These are phyloP conservation scores for Anagyrus pseudococci DNA, from an alignment of 2,888 invertebrate genomes.

Conservation along the genomic window DNA sequence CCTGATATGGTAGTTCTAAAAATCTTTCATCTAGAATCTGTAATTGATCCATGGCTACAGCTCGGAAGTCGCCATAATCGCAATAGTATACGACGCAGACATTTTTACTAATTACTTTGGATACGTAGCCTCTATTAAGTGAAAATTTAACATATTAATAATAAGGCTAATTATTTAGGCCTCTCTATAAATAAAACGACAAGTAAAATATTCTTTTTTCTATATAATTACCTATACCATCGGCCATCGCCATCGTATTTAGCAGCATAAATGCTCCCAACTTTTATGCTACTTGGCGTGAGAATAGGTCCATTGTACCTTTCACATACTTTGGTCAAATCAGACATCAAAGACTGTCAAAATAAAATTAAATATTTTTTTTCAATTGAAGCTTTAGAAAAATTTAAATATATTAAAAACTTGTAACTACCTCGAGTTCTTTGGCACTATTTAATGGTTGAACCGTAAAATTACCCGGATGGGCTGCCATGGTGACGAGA, in stretches of 20 bases:
- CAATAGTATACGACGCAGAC: slow-evolving; percentile 70
- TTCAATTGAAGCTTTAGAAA: background rate
- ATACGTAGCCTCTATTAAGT: slow-evolving; percentile 63
- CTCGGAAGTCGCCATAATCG: slow-evolving; percentile 71
- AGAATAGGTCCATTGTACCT: slow-evolving; percentile 64
- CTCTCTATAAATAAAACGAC: background rate
- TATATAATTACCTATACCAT: slow-evolving; percentile 79
- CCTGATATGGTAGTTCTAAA: slow-evolving; percentile 70
- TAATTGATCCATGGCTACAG: slow-evolving; percentile 65
- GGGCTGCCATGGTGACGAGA: slow-evolving; percentile 67
- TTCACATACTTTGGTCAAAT: slow-evolving; percentile 70
- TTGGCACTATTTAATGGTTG: slow-evolving; percentile 47
- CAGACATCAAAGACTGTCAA: slow-evolving; percentile 68
- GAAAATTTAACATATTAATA: background rate
- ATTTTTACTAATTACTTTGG: slow-evolving; percentile 65
- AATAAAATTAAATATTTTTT: slow-evolving; percentile 6
- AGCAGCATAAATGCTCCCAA: slow-evolving; percentile 74
- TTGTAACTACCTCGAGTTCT: slow-evolving; percentile 43
- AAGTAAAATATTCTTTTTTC: background rate
- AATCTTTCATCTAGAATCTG: slow-evolving; percentile 67
- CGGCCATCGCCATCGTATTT: slow-evolving; percentile 70
- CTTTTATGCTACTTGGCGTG: slow-evolving; percentile 58
- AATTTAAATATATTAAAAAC: background rate
- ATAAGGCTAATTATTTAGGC: background rate
- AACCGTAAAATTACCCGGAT: slow-evolving; percentile 77